Evolutionary conservation across 2,113 vertebrate genomes (phyloP).

Genomic region (Perca flavescens): DNA sequence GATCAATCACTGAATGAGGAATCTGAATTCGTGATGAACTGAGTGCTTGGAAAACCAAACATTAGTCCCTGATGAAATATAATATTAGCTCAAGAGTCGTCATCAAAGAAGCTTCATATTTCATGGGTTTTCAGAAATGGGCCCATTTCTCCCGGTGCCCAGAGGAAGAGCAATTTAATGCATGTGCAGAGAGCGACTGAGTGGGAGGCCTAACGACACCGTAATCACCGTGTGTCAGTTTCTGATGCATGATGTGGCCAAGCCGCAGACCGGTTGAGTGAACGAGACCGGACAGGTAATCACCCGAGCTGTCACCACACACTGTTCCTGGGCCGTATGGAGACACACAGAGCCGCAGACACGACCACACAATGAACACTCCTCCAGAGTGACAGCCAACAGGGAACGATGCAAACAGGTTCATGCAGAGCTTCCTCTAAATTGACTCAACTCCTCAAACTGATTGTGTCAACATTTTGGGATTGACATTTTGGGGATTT

Average conservation of each 20-base stretch:
- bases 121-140: slow-evolving; percentile 58
- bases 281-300: slow-evolving; percentile 77
- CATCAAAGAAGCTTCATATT: slow-evolving; percentile 49
- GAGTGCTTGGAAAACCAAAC: slow-evolving; percentile 49
- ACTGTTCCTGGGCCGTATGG: slow-evolving; percentile 53
- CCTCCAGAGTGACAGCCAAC: slow-evolving; percentile 48
- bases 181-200: slow-evolving; percentile 45
- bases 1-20: slow-evolving; percentile 26
- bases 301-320: slow-evolving; percentile 70
- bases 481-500: slow-evolving; percentile 3
- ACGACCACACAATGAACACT: slow-evolving; percentile 49
- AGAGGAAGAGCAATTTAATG: slow-evolving; percentile 67
- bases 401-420: slow-evolving; percentile 44
- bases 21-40: slow-evolving; percentile 6
- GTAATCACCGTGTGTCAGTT: slow-evolving; percentile 72
- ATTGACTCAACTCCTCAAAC: slow-evolving; percentile 35
- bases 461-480: slow-evolving; percentile 9
- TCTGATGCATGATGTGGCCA: slow-evolving; percentile 70
- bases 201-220: slow-evolving; percentile 64
- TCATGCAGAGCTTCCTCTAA: slow-evolving; percentile 12
- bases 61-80: slow-evolving; percentile 54
- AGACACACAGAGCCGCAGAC: slow-evolving; percentile 49
- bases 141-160: slow-evolving; percentile 46
- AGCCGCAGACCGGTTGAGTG: slow-evolving; percentile 63
- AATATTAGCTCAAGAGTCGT: slow-evolving; percentile 52